Conservation (phyloP, 2,888 invertebrate genomes). For the Calliphora vomitoria region DNA sequence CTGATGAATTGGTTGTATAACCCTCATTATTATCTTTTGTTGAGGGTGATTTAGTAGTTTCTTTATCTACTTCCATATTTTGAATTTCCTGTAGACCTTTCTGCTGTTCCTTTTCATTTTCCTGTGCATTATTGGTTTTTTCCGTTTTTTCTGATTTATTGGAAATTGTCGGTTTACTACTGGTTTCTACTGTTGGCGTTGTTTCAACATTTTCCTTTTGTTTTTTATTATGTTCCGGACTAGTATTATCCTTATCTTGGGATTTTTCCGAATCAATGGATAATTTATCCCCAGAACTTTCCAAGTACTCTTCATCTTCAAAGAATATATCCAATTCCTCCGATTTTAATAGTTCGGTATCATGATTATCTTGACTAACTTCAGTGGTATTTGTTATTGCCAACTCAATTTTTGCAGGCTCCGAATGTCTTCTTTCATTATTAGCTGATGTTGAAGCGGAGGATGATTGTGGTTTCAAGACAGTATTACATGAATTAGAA, state of each 20-base stretch:
- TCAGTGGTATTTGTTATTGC: neutral
- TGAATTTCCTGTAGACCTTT: neutral
- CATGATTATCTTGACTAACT: conserved; percentile 7
- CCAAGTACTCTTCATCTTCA: conserved; percentile 68
- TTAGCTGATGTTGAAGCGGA: neutral
- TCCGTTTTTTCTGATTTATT: neutral
- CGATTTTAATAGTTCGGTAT: conserved; percentile 28
- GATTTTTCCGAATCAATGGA: conserved; percentile 43
- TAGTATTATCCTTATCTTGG: neutral
- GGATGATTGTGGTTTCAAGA: conserved; percentile 7
- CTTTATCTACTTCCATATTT: neutral
- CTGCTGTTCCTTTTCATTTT: neutral
- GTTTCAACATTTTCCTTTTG: neutral
- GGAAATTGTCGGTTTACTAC: neutral
- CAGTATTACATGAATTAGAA: conserved; percentile 73
- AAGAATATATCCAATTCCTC: conserved; percentile 57
- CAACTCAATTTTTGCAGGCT: conserved; percentile 60
- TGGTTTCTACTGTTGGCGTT: neutral
- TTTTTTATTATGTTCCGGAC: neutral
- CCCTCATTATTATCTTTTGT: neutral
- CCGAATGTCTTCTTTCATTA: conserved; percentile 72
- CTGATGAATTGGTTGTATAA: neutral
- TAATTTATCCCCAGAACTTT: conserved; percentile 68
- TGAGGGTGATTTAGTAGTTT: neutral
- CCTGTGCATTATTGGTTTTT: neutral